phyloP scores from a whole-genome alignment of 2,113 vertebrate genomes.

The Brachirus orientalis region DNA sequence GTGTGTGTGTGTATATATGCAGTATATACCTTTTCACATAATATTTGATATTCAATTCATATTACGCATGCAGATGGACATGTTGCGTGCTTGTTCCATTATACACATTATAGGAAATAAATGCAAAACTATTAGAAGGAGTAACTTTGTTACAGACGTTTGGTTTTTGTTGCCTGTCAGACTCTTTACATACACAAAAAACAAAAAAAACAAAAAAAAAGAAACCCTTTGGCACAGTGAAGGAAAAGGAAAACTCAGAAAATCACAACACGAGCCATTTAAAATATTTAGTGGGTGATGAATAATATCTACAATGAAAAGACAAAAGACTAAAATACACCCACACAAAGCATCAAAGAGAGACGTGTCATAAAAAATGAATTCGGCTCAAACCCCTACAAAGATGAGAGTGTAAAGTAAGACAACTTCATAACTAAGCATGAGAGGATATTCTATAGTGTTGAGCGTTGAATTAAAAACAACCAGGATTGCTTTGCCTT shows the following conservation, averaged over 20 bases:
- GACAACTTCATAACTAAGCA: not conserved
- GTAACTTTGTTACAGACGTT: too few relatives aligned
- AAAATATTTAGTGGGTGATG: not conserved
- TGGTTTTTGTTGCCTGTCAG: too few relatives aligned
- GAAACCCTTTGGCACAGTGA: not conserved
- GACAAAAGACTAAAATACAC: not conserved
- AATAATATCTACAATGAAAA: not conserved
- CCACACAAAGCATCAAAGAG: conserved; percentile 5
- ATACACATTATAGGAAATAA: too few relatives aligned
- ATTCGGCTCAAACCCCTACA: not conserved
- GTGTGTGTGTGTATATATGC: too few relatives aligned
- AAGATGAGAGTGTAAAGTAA: not conserved
- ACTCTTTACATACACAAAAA: too few relatives aligned
- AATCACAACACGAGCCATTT: not conserved
- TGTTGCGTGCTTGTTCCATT: too few relatives aligned
- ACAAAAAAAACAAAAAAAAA: too few relatives aligned
- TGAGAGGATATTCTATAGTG: not conserved
- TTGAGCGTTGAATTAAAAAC: not conserved
- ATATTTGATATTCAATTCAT: too few relatives aligned
- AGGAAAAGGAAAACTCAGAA: not conserved
- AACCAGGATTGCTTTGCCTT: too few relatives aligned
- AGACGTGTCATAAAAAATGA: not conserved
- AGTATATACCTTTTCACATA: too few relatives aligned
- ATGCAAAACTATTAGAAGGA: too few relatives aligned
- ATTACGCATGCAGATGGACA: too few relatives aligned